Evolutionary conservation across 2,797 vertebrate species (phyloP), one percentile per base, ranked within the genome.

Genomic region (Microcaecilia unicolor): DNA sequence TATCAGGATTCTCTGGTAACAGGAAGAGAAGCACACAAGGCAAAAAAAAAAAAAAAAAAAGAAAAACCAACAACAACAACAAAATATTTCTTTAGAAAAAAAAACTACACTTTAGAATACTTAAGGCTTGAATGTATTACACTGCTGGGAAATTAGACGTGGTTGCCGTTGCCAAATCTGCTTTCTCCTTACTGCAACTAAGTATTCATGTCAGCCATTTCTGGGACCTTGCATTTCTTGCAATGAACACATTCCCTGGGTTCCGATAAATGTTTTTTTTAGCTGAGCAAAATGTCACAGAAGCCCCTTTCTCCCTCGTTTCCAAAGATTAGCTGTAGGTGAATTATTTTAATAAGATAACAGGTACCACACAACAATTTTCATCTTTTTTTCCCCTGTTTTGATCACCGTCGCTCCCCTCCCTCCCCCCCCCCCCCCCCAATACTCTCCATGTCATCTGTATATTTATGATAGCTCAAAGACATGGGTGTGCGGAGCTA

Each of bases 401-500:
- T 26, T n/a, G n/a, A n/a, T n/a, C n/a, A n/a, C n/a, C n/a, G n/a
- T 9, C 41, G 60, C 64, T 60, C 66, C 67, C 70, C 67, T 59
- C 70, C 87, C 91, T n/a, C n/a, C 9, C 41, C 60, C 64, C 60
- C 66, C 67, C 70, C 67, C 59, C 70, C 87, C 91, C 89, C 85
- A 86, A 85, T 82, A 73, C 87, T 85, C 84, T 70, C 74, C 76
- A 59, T 91, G 89, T 92, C 87, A 89, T 87, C 81, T 79, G 87
- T 88, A 84, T 92, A 91, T 93, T 94, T 93, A 92, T 87, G 88
- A 92, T 85, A 88, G 90, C 89, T 95, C 88, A 91, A 91, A 93
- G 90, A 95, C 89, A 89, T 90, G 90, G 89, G 89, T 92, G 91
- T 93, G 89, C 88, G 90, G 89, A 88, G 94, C 92, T 95, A 96